phyloP scores from a whole-genome alignment of 2,888 invertebrate genomes.

The Cephus pygmeus region DNA sequence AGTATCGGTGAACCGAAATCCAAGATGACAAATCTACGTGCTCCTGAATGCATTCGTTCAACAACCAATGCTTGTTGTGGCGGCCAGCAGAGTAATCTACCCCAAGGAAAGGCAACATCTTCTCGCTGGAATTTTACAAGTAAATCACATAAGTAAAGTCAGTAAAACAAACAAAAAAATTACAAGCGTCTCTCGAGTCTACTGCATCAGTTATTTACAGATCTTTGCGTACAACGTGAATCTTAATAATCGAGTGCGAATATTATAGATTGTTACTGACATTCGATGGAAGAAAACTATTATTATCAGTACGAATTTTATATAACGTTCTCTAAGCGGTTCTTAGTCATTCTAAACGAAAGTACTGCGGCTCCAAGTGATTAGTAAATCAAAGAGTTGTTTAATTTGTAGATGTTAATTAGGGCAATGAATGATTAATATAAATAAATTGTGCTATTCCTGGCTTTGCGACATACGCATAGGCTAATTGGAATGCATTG shows the following conservation, averaged over 20 bases:
- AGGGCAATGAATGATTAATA: not conserved
- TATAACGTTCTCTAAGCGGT: not conserved
- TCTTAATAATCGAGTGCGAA: not conserved
- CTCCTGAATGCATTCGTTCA: slow-evolving; percentile 94
- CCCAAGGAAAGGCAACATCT: slow-evolving; percentile 74
- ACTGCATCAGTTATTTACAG: not conserved
- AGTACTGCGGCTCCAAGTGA: not conserved
- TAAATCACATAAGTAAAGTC: not conserved
- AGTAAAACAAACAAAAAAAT: not conserved
- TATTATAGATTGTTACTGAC: not conserved
- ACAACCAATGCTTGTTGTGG: slow-evolving; percentile 89
- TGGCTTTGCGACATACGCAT: not conserved
- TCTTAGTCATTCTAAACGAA: not conserved
- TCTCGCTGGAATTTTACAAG: slow-evolving; percentile 47
- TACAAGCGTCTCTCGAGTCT: not conserved
- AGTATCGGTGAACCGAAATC: slow-evolving; percentile 90
- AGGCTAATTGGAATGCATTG: not conserved
- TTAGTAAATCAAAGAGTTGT: not conserved
- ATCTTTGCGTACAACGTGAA: not conserved
- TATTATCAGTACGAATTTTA: not conserved
- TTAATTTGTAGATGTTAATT: not conserved
- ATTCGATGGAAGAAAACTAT: not conserved
- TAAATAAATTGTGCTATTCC: not conserved
- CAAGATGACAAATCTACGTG: slow-evolving; percentile 89
- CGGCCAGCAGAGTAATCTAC: slow-evolving; percentile 81